Base-by-base conservation (phyloP, 2,888 invertebrate species). In the Drosophila pseudotalamancana region DNA sequence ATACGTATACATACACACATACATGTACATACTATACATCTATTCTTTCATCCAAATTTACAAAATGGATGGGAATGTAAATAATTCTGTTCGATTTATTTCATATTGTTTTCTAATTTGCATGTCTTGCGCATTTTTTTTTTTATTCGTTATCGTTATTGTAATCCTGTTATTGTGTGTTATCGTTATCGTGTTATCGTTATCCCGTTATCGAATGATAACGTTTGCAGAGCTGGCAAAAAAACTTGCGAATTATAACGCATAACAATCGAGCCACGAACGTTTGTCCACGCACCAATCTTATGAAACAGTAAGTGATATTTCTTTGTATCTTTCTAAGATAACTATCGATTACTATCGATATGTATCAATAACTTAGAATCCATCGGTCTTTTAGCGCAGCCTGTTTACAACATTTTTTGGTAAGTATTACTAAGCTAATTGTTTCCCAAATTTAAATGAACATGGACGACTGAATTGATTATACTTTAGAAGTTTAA, bases 181-280 rank as follows among this genome's bases (percentile, higher is more conserved):
- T 25, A 27, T 60, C 27, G 49, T n/a, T n/a, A 29, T 43, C 18
- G 29, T 31, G 31, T 55, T 73, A 29, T 69, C 56, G 59, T 61
- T 62, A 21, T 53, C 45, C 53, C 51, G 46, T 53, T 63, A 43
- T 63, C 66, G 62, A 65, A 51, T 60, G 50, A 42, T n/a, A n/a
- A n/a, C n/a, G n/a, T n/a, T n/a, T n/a, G 46, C 92, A 99, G 98
- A 94, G 93, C 86, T 99, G 99, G 99, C 97, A 98, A 93, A 95
- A 95, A 89, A 95, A 95, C 64, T 94, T 99, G 69, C 95, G 98
- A 82, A 93, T 93, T 84, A 95, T 99, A 89, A 97, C 98, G 65
- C 98, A 99, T 93, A 99, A 98, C 93, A 97, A 96, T 93, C 99
- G 98, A 93, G 96, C 96, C 90, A 97, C 95, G 92, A 99, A 99